Evolutionary conservation across 2,888 invertebrate species (phyloP).

Genomic region (Amblyjoppa fuscipennis): DNA sequence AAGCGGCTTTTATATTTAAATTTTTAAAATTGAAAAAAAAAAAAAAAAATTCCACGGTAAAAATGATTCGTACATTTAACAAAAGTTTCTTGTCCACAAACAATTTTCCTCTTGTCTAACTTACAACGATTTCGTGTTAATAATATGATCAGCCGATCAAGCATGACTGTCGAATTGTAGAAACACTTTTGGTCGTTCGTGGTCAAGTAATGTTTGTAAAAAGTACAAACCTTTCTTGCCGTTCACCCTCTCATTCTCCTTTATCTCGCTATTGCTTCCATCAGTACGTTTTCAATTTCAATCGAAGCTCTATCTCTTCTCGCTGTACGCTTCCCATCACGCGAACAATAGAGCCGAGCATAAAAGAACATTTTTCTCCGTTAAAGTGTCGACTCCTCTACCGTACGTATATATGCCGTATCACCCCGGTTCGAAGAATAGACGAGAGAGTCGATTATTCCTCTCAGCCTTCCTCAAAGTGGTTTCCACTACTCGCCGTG

Average conservation of each 20-base stretch:
- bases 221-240: too few species aligned
- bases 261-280: slow-evolving; percentile 25
- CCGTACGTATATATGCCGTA: neutral
- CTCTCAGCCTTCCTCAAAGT: slow-evolving; percentile 20
- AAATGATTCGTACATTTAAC: too few species aligned
- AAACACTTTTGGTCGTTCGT: too few species aligned
- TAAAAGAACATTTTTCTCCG: slow-evolving; percentile 38
- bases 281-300: slow-evolving; percentile 33
- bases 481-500: neutral
- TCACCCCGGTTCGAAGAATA: slow-evolving; percentile 26
- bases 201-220: too few species aligned
- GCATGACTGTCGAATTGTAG: too few species aligned
- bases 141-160: too few species aligned
- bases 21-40: too few species aligned
- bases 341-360: slow-evolving; percentile 17
- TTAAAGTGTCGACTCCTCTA: slow-evolving; percentile 30
- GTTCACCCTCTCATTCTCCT: neutral
- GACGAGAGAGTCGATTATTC: slow-evolving; percentile 32
- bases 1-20: too few species aligned
- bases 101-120: too few species aligned
- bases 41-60: too few species aligned
- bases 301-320: slow-evolving; percentile 27
- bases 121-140: too few species aligned
- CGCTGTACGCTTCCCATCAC: neutral
- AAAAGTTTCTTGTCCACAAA: too few species aligned